Evolutionary conservation across 2,888 invertebrate genomes (phyloP).

Genomic region (Alsophila aescularia): DNA sequence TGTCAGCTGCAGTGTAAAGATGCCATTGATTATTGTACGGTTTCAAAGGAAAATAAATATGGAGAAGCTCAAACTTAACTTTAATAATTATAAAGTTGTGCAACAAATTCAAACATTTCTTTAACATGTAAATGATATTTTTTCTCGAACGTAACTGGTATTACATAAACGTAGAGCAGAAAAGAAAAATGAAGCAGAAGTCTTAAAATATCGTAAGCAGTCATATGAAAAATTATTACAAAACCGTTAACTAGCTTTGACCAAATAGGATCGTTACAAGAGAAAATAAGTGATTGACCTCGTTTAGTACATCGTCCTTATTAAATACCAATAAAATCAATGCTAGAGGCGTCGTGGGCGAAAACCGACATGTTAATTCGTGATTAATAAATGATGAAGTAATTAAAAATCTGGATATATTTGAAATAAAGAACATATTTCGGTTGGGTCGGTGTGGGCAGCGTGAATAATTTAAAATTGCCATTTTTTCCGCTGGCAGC

Average conservation of each 20-base stretch:
- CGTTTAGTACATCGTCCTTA: constrained; percentile 25
- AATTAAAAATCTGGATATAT: constrained; percentile 73
- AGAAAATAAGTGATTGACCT: constrained; percentile 29
- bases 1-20: background rate
- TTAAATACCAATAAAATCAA: constrained; percentile 38
- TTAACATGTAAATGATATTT: background rate
- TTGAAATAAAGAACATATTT: constrained; percentile 68
- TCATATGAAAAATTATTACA: constrained; percentile 55
- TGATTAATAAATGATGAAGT: constrained; percentile 72
- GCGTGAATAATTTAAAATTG: constrained; percentile 83
- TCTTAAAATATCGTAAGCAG: constrained; percentile 51
- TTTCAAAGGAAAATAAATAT: no score
- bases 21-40: no score
- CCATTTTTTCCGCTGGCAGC: constrained; percentile 77
- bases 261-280: constrained; percentile 43
- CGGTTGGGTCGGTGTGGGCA: constrained; percentile 66
- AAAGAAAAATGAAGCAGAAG: constrained; percentile 55
- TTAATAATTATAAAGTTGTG: background rate
- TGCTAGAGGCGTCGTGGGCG: constrained; percentile 56
- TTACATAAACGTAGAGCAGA: constrained; percentile 21
- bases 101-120: background rate
- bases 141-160: background rate
- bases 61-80: background rate
- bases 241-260: constrained; percentile 52
- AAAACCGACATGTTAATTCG: constrained; percentile 45